These are phyloP conservation scores for Neotoma lepida DNA, from an alignment of 2,113 vertebrate species.

Conservation along the genomic window DNA sequence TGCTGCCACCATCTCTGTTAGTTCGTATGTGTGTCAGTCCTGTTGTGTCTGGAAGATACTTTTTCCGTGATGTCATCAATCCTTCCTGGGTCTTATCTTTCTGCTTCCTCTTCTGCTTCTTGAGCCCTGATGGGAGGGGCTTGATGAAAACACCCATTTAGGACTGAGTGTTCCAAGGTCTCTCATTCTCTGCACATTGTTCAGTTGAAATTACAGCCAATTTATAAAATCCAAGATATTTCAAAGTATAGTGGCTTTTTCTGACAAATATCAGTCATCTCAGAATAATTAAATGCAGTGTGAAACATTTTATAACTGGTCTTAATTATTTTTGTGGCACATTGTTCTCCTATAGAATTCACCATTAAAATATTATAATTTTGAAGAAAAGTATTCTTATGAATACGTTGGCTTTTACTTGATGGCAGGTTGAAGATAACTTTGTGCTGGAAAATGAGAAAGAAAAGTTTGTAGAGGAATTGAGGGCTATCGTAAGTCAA, in stretches of 20 bases:
- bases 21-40: not conserved
- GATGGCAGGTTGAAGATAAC: conserved; percentile 91
- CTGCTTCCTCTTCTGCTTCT: not conserved
- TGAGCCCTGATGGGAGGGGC: not conserved
- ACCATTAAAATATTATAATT: conserved; percentile 54
- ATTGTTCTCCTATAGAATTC: not conserved
- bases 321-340: conserved; percentile 44
- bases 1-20: not conserved
- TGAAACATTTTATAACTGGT: conserved; percentile 38
- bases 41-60: not conserved
- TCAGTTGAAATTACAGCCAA: not conserved
- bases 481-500: conserved; percentile 88
- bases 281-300: conserved; percentile 44
- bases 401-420: conserved; percentile 56
- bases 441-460: conserved; percentile 93
- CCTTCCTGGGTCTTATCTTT: not conserved
- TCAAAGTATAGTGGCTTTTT: not conserved
- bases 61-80: not conserved
- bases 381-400: conserved; percentile 59
- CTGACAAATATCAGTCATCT: conserved; percentile 36
- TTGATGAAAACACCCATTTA: not conserved
- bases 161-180: not conserved
- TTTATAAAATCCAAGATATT: conserved; percentile 31
- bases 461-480: conserved; percentile 92
- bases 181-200: not conserved